phyloP scores from a whole-genome alignment of 1,140 invertebrate genomes.

The Drosophila repletoides region DNA sequence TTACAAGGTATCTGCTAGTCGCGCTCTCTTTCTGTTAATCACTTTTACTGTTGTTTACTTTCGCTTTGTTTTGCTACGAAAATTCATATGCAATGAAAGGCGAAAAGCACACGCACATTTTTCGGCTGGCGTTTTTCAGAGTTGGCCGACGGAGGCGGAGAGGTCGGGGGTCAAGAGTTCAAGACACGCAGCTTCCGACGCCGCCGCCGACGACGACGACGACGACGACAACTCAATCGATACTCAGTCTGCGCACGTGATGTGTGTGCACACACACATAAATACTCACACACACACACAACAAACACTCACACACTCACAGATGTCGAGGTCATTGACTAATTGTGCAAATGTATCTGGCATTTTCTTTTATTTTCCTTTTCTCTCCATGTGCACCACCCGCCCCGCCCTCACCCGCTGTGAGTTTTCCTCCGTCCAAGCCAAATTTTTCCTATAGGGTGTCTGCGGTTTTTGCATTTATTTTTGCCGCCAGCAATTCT shows the following conservation, averaged over 20 bases:
- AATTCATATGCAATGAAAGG: slow-evolving; percentile 46
- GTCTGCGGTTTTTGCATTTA: slow-evolving; percentile 61
- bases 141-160: too few species aligned
- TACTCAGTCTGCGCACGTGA: slow-evolving; percentile 77
- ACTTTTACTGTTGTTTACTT: slow-evolving; percentile 13
- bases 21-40: not conserved
- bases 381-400: not conserved
- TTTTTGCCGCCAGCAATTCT: slow-evolving; percentile 46
- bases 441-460: slow-evolving; percentile 5
- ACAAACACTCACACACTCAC: slow-evolving; percentile 11
- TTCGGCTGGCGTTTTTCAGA: slow-evolving; percentile 37
- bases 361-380: slow-evolving; percentile 1
- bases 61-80: slow-evolving; percentile 73
- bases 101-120: slow-evolving; percentile 39
- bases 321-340: slow-evolving; percentile 73
- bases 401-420: slow-evolving; percentile 12
- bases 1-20: too few species aligned
- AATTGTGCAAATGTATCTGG: slow-evolving; percentile 67
- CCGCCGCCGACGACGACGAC: slow-evolving; percentile 29
- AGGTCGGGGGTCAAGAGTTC: slow-evolving; percentile 79
- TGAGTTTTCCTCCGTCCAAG: not conserved
- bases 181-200: slow-evolving; percentile 75
- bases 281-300: not conserved
- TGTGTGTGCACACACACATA: slow-evolving; percentile 25
- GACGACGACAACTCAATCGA: slow-evolving; percentile 68